Evolutionary conservation across 2,888 invertebrate genomes (phyloP), one percentile per base, ranked within the genome.

Genomic region (Hypolimnas misippus): DNA sequence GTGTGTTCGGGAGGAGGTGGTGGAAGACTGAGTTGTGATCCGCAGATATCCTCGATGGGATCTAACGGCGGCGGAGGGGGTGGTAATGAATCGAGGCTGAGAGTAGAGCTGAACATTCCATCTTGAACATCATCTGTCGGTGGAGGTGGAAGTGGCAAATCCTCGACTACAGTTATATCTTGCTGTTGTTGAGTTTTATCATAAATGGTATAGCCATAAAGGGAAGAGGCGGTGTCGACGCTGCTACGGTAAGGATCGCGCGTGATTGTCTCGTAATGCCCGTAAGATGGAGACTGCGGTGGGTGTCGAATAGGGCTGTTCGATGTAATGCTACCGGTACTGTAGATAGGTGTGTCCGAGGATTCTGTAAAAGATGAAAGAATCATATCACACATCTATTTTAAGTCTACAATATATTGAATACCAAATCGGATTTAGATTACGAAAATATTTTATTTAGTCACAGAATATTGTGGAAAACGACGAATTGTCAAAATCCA

Each of bases 51-150:
- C 52, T 89, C 89, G 14, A 83, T 63, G 2, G 74, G 67, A 12
- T 77, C 67, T 66, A 88, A 88, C 4, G 95, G 95, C 42, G 95
- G 95, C 51, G 93, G 96, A 0, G 96, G 97, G 14, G 96, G 96
- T 0, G 96, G 96, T 63, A 96, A 83, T n/a, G 96, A 96, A 73
- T 97, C 96, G 42, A 96, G 83, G 21, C 96, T 96, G 10, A 96
- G 87, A 12, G 95, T 96, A 0, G 96, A 96, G 57, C 95, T 94
- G 78, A 96, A 95, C 92, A 96, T 94, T 29, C 79, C 85, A 57
- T 87, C 89, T 0, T 81, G 79, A 0, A 79, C 68, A 35, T 84
- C 84, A 33, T 95, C 95, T 1, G 94, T 93, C 0, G 96, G 96
- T 0, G 96, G 96, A 1, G 96, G 96, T 0, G 96, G 96, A 16